Evolutionary conservation across 2,797 vertebrate species (phyloP).

Genomic region (Enteromius radiatus): DNA sequence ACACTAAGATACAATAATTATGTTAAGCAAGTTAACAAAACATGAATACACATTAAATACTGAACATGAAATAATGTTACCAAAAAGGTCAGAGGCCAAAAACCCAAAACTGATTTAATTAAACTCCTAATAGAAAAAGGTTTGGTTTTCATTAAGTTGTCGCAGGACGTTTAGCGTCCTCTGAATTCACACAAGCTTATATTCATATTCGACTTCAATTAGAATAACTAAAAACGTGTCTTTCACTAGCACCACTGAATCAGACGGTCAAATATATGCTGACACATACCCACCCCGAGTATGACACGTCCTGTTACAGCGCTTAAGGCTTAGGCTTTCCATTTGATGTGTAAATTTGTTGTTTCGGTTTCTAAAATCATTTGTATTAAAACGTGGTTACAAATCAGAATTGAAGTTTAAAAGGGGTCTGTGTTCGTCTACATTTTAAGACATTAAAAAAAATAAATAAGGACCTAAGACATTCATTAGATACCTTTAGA

Average conservation of each 20-base stretch:
- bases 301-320: neutral
- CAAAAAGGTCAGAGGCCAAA: slow-evolving; percentile 66
- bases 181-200: slow-evolving; percentile 20
- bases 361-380: neutral
- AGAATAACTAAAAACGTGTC: slow-evolving; percentile 23
- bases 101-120: slow-evolving; percentile 58
- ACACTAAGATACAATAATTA: slow-evolving; percentile 70
- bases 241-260: slow-evolving; percentile 37
- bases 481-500: slow-evolving; percentile 66
- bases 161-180: neutral
- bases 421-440: slow-evolving; percentile 38
- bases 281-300: neutral
- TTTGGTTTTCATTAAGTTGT: slow-evolving; percentile 24
- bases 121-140: slow-evolving; percentile 67
- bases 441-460: slow-evolving; percentile 59
- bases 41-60: slow-evolving; percentile 79
- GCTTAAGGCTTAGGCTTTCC: slow-evolving; percentile 33
- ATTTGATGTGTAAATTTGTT: slow-evolving; percentile 4
- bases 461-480: slow-evolving; percentile 81
- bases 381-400: neutral
- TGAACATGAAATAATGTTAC: slow-evolving; percentile 66
- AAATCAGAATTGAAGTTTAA: neutral
- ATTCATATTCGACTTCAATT: slow-evolving; percentile 35
- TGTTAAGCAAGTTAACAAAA: slow-evolving; percentile 77
- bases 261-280: neutral